Base-by-base conservation (phyloP, 2,888 invertebrate genomes). In the Beris morrisii region DNA sequence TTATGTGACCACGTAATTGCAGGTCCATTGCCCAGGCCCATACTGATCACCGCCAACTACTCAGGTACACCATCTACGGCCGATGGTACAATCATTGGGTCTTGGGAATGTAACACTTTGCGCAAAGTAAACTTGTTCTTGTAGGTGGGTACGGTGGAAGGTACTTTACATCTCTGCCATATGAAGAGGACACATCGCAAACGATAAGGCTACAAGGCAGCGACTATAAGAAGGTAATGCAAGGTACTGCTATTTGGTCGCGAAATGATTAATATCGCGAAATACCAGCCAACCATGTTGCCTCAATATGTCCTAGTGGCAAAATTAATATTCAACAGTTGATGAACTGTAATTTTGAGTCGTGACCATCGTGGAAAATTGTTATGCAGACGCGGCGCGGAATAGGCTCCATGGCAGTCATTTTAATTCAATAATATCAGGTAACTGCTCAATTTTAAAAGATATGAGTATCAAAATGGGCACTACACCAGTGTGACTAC, bases 251-350 rank as follows among this genome's bases (percentile, higher is more conserved):
- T 61, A 61, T 9, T 7, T 52, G 61, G 38, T 61, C 50, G 50
- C 48, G 32, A 61, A 52, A 61, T 61, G 61, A 61, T 61, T 61
- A 61, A 61, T 61, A 61, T 61, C 61, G 22, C 61, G 15, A 50
- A 61, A 50, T 61, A 50, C 61, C 61, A 61, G 50, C 38, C 50
- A 61, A 50, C 43, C 61, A 61, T 46, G 52, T 52, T 61, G 61
- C 61, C 50, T 61, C 61, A 61, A 52, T 44, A 50, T 61, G 61
- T 61, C 61, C 61, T 61, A 61, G 61, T 61, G 61, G 61, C 61
- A 50, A 61, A 61, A 61, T 61, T 61, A 61, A 61, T 61, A 61
- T 61, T 61, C 61, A 61, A 50, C 61, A 61, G 50, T 22, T 61
- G 61, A 61, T 61, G 61, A 61, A 61, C 61, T 50, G 61, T 61